Conservation (phyloP, 92 coral and sea anemone genomes). For the Epizoanthus illoricatus region DNA sequence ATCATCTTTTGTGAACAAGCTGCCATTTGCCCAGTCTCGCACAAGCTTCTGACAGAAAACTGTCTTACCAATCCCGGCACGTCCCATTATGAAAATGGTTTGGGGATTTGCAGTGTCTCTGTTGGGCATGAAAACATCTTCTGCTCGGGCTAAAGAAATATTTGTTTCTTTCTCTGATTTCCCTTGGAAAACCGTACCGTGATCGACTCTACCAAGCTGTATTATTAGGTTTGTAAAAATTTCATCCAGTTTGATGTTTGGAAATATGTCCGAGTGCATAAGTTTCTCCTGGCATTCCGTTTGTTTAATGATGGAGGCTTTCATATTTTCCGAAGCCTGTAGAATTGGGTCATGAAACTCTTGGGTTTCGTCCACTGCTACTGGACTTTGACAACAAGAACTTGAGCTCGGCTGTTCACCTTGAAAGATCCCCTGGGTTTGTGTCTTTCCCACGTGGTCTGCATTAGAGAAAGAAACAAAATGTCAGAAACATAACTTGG, state of each 20-base stretch:
- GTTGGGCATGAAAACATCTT: conserved; percentile 49
- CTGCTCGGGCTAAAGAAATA: no score
- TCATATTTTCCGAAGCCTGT: not conserved
- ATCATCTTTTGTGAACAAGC: not conserved
- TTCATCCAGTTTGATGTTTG: conserved; percentile 41
- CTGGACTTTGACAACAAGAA: no score
- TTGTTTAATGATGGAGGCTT: conserved; percentile 32
- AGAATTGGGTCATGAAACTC: no score
- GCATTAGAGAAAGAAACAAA: no score
- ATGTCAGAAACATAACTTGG: no score
- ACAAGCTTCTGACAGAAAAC: conserved; percentile 46
- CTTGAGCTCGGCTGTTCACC: no score
- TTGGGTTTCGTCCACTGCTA: no score
- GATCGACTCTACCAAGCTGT: conserved; percentile 45
- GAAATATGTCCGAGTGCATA: conserved; percentile 29
- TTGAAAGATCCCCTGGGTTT: no score
- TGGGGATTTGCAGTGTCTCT: conserved; percentile 44
- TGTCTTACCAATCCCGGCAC: conserved; percentile 72
- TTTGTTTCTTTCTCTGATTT: no score
- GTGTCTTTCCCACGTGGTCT: no score
- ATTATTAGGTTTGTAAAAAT: conserved; percentile 50
- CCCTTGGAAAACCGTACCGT: no score
- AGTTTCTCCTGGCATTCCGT: conserved; percentile 51
- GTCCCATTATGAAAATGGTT: conserved; percentile 53
- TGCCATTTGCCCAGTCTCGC: conserved; percentile 47